Evolutionary conservation across 2,888 invertebrate species (phyloP).

Genomic region (Hyalella azteca): DNA sequence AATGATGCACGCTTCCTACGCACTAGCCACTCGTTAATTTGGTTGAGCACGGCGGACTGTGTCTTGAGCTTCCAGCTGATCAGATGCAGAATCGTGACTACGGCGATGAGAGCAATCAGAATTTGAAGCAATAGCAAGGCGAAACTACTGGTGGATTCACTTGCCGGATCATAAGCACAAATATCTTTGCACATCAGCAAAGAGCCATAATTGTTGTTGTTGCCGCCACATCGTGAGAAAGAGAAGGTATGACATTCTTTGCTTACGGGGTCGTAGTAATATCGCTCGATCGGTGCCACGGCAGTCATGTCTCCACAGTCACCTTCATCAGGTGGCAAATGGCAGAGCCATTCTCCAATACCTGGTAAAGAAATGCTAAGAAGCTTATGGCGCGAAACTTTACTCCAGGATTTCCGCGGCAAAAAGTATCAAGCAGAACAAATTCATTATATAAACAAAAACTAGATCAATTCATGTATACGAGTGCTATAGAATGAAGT

Average conservation of each 20-base stretch:
- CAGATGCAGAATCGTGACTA: background rate
- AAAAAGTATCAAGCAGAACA: too few species aligned
- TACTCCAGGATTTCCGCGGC: too few species aligned
- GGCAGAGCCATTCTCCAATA: background rate
- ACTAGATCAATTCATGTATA: too few species aligned
- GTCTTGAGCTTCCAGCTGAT: background rate
- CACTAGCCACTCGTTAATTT: background rate
- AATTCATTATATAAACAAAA: too few species aligned
- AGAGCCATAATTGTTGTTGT: slow-evolving; percentile 4
- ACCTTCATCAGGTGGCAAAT: background rate
- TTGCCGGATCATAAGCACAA: background rate
- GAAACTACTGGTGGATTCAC: background rate
- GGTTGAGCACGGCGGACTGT: background rate
- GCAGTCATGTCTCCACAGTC: background rate
- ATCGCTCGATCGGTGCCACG: background rate
- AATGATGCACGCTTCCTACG: too few species aligned
- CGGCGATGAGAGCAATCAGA: background rate
- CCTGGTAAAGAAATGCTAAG: background rate
- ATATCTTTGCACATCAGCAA: slow-evolving; percentile 14
- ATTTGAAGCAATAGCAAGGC: background rate
- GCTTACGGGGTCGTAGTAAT: background rate
- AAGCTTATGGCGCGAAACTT: too few species aligned
- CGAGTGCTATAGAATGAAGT: too few species aligned
- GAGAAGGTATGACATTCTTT: background rate
- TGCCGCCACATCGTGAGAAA: slow-evolving; percentile 4